Conservation (phyloP, 2,888 invertebrate genomes). For the Synergus laeviventris region DNA sequence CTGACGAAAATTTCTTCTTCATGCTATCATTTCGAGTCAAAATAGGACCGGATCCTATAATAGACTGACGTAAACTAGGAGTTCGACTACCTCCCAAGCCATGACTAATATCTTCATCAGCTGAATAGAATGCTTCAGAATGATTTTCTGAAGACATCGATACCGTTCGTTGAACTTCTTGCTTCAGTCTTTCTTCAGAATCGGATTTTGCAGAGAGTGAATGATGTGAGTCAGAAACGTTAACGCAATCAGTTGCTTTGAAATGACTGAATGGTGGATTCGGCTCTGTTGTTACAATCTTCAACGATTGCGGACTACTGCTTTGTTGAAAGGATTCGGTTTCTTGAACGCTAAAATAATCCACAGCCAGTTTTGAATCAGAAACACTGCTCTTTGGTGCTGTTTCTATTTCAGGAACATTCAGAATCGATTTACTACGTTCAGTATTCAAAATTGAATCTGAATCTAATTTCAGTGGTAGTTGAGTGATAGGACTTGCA, state of each 20-base stretch:
- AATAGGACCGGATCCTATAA: constrained; percentile 79
- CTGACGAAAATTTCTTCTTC: constrained; percentile 79
- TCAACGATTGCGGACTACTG: constrained; percentile 68
- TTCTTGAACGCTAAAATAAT: constrained; percentile 80
- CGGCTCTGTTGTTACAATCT: constrained; percentile 64
- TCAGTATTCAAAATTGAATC: constrained; percentile 84
- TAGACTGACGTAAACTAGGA: constrained; percentile 83
- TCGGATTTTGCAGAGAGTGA: constrained; percentile 80
- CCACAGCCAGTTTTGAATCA: constrained; percentile 90
- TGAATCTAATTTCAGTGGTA: constrained; percentile 83
- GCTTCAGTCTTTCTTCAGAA: constrained; percentile 79
- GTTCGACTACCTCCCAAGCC: constrained; percentile 80
- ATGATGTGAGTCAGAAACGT: constrained; percentile 83
- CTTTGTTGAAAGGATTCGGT: constrained; percentile 66
- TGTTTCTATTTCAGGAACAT: constrained; percentile 76
- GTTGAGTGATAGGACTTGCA: constrained; percentile 77
- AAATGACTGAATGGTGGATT: constrained; percentile 66
- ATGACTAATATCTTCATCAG: constrained; percentile 89
- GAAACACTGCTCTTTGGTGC: constrained; percentile 90
- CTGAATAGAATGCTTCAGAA: constrained; percentile 94
- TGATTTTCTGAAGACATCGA: constrained; percentile 94
- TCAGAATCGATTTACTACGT: constrained; percentile 75
- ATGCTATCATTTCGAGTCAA: constrained; percentile 73
- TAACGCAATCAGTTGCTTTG: constrained; percentile 77
- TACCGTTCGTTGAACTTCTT: constrained; percentile 87